Evolutionary conservation across 2,113 vertebrate species (phyloP).

Genomic region (Glaucomys volans): DNA sequence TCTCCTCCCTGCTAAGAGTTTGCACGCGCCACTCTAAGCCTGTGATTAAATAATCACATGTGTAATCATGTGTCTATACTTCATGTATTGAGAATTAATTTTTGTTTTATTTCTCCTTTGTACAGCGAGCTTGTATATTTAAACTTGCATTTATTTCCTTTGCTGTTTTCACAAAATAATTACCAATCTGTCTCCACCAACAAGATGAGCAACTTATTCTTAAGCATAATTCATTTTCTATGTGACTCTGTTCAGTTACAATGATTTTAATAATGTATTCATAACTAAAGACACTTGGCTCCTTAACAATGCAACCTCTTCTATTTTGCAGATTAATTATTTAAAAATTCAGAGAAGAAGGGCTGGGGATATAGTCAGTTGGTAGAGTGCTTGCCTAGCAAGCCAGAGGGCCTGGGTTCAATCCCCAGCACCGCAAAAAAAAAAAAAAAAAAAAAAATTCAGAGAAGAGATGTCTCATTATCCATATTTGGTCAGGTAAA

Average conservation of each 20-base stretch:
- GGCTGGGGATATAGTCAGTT: too few species aligned
- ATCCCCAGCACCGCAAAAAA: too few species aligned
- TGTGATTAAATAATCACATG: neutral
- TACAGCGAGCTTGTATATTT: neutral
- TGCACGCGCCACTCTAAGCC: neutral
- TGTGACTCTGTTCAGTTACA: neutral
- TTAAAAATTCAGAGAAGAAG: constrained; percentile 18
- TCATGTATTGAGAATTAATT: neutral
- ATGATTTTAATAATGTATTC: constrained; percentile 18
- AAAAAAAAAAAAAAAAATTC: too few species aligned
- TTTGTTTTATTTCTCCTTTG: neutral
- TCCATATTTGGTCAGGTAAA: neutral
- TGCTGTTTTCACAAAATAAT: neutral
- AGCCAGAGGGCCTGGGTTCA: too few species aligned
- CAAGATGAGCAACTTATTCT: neutral
- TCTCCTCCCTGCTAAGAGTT: neutral
- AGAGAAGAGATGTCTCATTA: neutral
- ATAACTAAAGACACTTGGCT: neutral
- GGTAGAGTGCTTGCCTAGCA: too few species aligned
- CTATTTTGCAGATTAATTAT: constrained; percentile 3
- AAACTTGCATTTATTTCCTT: neutral
- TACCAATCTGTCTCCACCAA: neutral
- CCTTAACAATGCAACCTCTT: neutral
- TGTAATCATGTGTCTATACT: neutral
- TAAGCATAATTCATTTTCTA: neutral